Evolutionary conservation across 2,888 invertebrate species (phyloP).

Genomic region (Nomada hirtipes): DNA sequence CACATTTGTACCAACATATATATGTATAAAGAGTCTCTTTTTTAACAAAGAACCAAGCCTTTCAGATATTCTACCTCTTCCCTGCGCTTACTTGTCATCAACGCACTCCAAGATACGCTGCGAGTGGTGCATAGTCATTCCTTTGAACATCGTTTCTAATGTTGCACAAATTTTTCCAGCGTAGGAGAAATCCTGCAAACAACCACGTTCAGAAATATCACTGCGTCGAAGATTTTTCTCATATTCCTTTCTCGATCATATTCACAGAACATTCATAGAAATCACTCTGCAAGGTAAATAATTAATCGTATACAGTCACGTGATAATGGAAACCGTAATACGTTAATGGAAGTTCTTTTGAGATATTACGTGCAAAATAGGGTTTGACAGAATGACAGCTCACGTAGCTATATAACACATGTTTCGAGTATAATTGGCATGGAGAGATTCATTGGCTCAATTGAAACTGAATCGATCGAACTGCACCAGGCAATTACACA

Average conservation of each 20-base stretch:
- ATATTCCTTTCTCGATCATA: too few relatives aligned
- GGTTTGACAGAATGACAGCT: too few relatives aligned
- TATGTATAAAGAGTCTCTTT: background rate
- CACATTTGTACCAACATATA: constrained; percentile 21
- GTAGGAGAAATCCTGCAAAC: too few relatives aligned
- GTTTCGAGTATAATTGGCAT: constrained; percentile 15
- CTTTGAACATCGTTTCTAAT: constrained; percentile 14
- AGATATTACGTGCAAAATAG: too few relatives aligned
- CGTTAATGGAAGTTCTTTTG: too few relatives aligned
- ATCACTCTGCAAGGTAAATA: too few relatives aligned
- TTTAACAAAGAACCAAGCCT: constrained; percentile 28
- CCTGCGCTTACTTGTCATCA: constrained; percentile 10
- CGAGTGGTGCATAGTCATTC: background rate
- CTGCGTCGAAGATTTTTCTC: background rate
- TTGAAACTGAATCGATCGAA: constrained; percentile 38
- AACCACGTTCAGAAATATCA: background rate
- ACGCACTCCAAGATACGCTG: background rate
- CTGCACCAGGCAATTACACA: constrained; percentile 40
- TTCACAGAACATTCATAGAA: too few relatives aligned
- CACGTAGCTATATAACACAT: background rate
- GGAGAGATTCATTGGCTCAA: constrained; percentile 43
- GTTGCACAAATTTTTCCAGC: background rate
- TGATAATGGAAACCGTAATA: too few relatives aligned
- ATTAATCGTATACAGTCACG: too few relatives aligned
- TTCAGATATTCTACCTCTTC: constrained; percentile 13